Base-by-base conservation (phyloP, 1,140 invertebrate species). In the Chlorops oryzae region DNA sequence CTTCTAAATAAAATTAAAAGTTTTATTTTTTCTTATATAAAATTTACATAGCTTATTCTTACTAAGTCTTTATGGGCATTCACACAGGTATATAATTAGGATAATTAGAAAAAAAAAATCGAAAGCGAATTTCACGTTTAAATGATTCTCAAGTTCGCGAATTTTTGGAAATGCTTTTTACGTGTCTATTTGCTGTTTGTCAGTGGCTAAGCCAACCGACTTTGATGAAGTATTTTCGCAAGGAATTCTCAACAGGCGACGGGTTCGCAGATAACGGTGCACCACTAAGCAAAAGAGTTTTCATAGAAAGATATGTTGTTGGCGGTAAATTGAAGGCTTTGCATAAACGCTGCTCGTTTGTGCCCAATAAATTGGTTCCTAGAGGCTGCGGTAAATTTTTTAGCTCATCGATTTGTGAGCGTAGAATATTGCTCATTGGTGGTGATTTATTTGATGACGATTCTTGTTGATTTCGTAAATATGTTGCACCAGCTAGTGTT, bases 221-320 rank as follows among this genome's bases (percentile, higher is more conserved):
- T 58, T 71, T 68, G 6, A 71, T 65, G n/a, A 71, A 63, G 53
- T 72, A 70, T 41, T 70, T 72, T 35, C 63, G 58, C 40, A 72
- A 42, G n/a, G 61, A 62, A 41, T 57, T 60, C 54, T 72, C 70
- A 57, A 67, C 59, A n/a, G 50, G 50, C 12, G 54, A 51, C 2
- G 62, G 58, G 53, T 58, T 68, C 39, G 57, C 55, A 48, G 61
- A 27, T 15, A 64, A 49, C 37, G 66, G 66, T 22, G 65, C 66
- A 42, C 69, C 69, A 46, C 70, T 72, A n/a, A 72, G 45, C 15
- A 79, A 66, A 24, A 78, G 60, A 0, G 77, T 75, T 62, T 81
- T 81, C 49, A 80, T 57, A 6, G 77, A 78, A 25, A 78, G 72
- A 63, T 80, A 81, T 53, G 78, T 75, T 32, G 77, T 71, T 28